phyloP scores from a whole-genome alignment of 1,140 invertebrate species.

The Palaemon carinicauda region DNA sequence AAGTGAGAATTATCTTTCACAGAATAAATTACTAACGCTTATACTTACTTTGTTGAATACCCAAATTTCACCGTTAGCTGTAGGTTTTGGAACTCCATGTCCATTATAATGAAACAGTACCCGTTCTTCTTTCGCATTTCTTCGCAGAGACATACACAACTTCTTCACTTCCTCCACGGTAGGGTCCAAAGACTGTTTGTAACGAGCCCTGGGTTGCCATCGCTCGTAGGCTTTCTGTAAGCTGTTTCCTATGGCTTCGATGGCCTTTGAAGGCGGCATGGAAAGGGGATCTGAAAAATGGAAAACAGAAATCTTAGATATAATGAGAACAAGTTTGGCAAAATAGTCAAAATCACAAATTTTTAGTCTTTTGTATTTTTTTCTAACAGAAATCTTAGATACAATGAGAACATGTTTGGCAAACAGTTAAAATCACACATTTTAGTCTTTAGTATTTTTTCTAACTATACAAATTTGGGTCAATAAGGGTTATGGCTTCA shows the following conservation, averaged over 20 bases:
- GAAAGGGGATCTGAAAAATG: slow-evolving; percentile 39
- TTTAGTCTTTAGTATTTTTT: too few species aligned
- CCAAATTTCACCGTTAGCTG: slow-evolving; percentile 99
- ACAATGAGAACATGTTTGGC: too few species aligned
- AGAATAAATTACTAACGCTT: slow-evolving; percentile 24
- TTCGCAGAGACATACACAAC: slow-evolving; percentile 90
- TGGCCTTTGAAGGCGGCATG: slow-evolving; percentile 73
- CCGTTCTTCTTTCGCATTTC: slow-evolving; percentile 98
- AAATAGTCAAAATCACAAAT: too few species aligned
- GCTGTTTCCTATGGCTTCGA: slow-evolving; percentile 90
- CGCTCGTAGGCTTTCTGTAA: slow-evolving; percentile 96
- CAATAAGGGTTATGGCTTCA: too few species aligned
- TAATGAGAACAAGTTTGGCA: too few species aligned
- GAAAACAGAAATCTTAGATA: too few species aligned
- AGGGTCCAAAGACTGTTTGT: slow-evolving; percentile 96
- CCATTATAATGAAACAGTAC: slow-evolving; percentile 99
- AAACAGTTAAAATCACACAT: too few species aligned
- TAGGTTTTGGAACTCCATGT: slow-evolving; percentile 98
- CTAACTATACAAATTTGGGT: too few species aligned
- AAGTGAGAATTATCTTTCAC: neutral
- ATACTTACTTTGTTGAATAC: slow-evolving; percentile 92
- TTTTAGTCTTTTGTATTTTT: too few species aligned
- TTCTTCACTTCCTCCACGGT: slow-evolving; percentile 98
- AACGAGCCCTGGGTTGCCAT: slow-evolving; percentile 96
- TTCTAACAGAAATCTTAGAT: too few species aligned